Evolutionary conservation across 2,797 vertebrate genomes (phyloP), one percentile per base, ranked within the genome.

Genomic region (Leptatherina wallacei): DNA sequence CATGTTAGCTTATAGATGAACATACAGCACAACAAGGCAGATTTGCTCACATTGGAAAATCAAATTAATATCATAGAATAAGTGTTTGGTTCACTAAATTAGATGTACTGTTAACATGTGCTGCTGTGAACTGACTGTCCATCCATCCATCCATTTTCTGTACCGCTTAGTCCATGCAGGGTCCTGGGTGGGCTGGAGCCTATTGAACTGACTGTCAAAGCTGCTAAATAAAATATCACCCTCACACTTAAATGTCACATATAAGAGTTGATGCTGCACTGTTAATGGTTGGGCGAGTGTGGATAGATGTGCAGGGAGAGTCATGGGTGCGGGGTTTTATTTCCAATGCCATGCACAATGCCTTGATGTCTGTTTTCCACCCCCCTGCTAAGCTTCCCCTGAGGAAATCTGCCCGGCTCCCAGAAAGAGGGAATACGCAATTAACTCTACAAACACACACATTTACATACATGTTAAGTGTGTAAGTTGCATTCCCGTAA

Each of bases 311-410:
- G 14, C 14, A 52, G 60, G 49, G 55, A 44, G 75, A 68, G 76
- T 83, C 65, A 77, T 62, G 65, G 54, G 58, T 72, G 63, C 2
- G 1, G 56, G 62, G 63, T 61, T 84, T 33, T 20, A 30, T 84
- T 88, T 85, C 71, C 62, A 75, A 63, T n/a, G 36, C 40, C 4
- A 65, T 64, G 79, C 71, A 73, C 65, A 49, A 66, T 64, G 73
- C 58, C 79, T 67, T 65, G 42, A 68, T 60, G 67, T 82, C 61
- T 75, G 55, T 77, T 81, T 65, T 70, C 51, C 56, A 76, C 30
- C 47, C 47, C 29, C 35, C 7, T 59, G 35, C 61, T 78, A 77
- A 84, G 73, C 81, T 65, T 65, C 14, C 60, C 85, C 78, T 38
- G 14, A 71, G 77, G 76, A 40, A 67, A 81, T 73, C 65, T 75